Percentiles rank a stretch among this genome's conserved stretches.
Conservation (phyloP, 1,140 invertebrate species). For the Anastrepha ludens region DNA sequence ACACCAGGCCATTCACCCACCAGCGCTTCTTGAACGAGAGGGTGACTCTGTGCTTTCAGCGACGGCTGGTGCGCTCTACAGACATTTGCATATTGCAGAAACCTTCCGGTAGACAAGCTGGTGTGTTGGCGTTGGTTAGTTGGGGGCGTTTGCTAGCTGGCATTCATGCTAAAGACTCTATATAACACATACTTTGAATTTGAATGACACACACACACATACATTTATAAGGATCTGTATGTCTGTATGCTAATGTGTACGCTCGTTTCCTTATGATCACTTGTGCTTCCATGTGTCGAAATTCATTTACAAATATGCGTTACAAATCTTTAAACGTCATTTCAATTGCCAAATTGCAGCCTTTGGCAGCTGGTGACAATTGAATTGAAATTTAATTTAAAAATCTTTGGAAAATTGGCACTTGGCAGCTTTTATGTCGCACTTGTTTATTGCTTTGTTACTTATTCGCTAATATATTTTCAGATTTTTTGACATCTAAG, state of each 20-base stretch:
- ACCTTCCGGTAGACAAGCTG: not conserved
- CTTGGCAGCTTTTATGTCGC: conserved; percentile 6
- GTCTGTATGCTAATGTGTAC: not conserved
- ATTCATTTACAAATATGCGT: conserved; percentile 31
- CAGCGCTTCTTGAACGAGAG: not conserved
- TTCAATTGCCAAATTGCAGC: conserved; percentile 38
- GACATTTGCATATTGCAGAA: conserved; percentile 26
- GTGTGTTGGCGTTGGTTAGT: not conserved
- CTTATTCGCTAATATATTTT: conserved; percentile 18
- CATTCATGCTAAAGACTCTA: conserved; percentile 11
- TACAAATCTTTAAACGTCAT: conserved; percentile 29
- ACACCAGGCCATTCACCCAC: not conserved
- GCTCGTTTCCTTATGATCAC: not conserved
- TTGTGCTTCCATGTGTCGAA: not conserved
- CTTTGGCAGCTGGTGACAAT: not conserved
- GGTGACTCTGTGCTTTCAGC: not conserved
- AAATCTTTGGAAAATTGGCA: conserved; percentile 30
- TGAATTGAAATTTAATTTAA: conserved; percentile 48
- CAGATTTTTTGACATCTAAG: not conserved
- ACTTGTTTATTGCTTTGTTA: conserved; percentile 29
- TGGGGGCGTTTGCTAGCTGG: conserved; percentile 16
- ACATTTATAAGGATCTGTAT: not conserved
- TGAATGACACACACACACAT: too few species aligned
- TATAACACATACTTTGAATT: conserved; percentile 8
- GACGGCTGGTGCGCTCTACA: not conserved